Evolutionary conservation across 2,797 vertebrate species (phyloP), one percentile per base, ranked within the genome.

Genomic region (Lepus townsendii): DNA sequence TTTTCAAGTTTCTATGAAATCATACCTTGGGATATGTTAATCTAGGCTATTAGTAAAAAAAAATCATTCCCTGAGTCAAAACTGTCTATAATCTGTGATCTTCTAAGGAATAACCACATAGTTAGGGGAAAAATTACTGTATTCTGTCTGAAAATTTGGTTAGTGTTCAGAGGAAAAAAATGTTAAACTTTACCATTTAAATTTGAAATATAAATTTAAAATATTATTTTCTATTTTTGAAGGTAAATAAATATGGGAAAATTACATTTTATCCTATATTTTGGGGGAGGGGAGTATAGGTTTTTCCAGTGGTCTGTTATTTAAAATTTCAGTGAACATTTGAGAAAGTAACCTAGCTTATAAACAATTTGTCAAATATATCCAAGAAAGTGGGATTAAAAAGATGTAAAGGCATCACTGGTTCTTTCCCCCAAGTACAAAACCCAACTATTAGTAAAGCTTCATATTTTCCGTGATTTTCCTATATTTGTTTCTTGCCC

Each of bases 171-270:
- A 84, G 62, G 77, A 95, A 94, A 84, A 54, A 10, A 27, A 95
- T 54, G 90, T 92, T 77, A 82, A n/a, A 82, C 30, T 94, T 93
- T 87, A 47, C 30, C 75, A 57, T 85, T 93, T 89, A 65, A 75
- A 78, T 76, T 76, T 78, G 9, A 86, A 83, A 76, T 73, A 57
- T 42, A 93, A 84, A 24, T 77, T 62, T 65, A 88, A 92, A 88
- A 54, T 91, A 50, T 22, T 69, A 11, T 63, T 86, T 84, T 76
- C n/a, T 93, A 80, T 84, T 90, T 95, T 96, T 24, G 24, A 91
- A 90, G 38, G 10, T 38, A 96, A 90, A 90, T 66, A 22, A 77
- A 3, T 80, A 19, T 92, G 35, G 57, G 57, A 65, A 94, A 91
- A 50, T 89, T 24, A 52, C 27, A 82, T 85, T 87, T 91, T 38